phyloP scores from a whole-genome alignment of 2,113 vertebrate species.

The Catagonus wagneri region DNA sequence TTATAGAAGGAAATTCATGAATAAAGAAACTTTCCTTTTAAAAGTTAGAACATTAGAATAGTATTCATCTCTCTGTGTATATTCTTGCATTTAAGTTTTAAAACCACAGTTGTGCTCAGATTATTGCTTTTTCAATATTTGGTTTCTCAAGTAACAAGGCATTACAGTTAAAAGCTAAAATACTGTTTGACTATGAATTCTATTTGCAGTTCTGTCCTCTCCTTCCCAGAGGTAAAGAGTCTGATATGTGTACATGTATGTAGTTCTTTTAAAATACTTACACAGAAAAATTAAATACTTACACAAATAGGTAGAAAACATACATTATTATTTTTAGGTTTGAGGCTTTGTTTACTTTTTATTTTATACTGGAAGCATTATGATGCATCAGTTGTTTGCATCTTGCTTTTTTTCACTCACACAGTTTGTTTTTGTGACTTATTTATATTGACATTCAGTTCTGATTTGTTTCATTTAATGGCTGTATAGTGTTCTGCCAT shows the following conservation, averaged over 20 bases:
- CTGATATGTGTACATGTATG: not conserved
- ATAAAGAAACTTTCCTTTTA: conserved; percentile 42
- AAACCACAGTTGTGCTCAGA: not conserved
- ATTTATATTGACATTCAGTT: not conserved
- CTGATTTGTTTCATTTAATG: not conserved
- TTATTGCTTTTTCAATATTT: conserved; percentile 46
- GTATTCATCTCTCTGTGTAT: not conserved
- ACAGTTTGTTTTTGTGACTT: not conserved
- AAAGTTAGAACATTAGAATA: not conserved
- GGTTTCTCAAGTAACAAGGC: not conserved
- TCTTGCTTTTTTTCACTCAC: not conserved
- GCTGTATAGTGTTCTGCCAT: not conserved
- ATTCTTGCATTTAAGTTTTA: conserved; percentile 51
- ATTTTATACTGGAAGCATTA: not conserved
- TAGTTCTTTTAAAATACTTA: not conserved
- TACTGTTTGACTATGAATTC: not conserved
- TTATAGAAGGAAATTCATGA: conserved; percentile 35
- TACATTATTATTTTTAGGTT: not conserved
- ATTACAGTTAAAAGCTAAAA: conserved; percentile 50
- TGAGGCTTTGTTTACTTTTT: conserved; percentile 1
- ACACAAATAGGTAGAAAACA: not conserved
- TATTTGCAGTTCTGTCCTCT: not conserved
- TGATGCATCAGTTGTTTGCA: not conserved
- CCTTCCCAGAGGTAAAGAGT: not conserved
- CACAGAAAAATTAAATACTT: not conserved